Percentiles rank a stretch among this genome's conserved stretches.
phyloP scores from a whole-genome alignment of 2,888 invertebrate genomes.

The Sialis fuliginosa region DNA sequence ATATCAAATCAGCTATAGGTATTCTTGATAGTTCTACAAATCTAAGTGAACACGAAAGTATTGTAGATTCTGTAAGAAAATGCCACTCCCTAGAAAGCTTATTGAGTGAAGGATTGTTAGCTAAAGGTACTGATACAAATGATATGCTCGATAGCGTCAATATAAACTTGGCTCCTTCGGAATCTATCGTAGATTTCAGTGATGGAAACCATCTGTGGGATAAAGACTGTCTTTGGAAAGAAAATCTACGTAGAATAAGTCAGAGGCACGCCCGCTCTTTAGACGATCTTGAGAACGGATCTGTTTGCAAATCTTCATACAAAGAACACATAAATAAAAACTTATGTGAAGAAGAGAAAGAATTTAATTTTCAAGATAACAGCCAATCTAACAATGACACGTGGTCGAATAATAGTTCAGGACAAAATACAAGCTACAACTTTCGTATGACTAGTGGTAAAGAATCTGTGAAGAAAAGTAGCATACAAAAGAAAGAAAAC shows the following conservation, averaged over 20 bases:
- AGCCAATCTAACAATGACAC: constrained; percentile 10
- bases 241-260: constrained; percentile 59
- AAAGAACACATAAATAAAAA: constrained; percentile 3
- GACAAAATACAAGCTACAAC: constrained; percentile 28
- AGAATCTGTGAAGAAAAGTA: constrained; percentile 15
- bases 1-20: too few relatives aligned
- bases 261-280: constrained; percentile 66
- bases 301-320: constrained; percentile 8
- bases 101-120: constrained; percentile 27
- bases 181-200: constrained; percentile 19
- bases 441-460: constrained; percentile 12
- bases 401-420: constrained; percentile 22
- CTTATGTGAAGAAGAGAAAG: not conserved
- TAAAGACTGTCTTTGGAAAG: constrained; percentile 66
- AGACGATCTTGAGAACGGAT: constrained; percentile 55
- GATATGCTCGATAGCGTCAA: not conserved
- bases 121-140: not conserved
- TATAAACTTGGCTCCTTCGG: constrained; percentile 11
- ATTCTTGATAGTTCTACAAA: too few relatives aligned
- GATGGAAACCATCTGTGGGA: constrained; percentile 66
- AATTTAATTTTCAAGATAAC: not conserved
- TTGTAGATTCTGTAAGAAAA: constrained; percentile 17
- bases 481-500: constrained; percentile 18
- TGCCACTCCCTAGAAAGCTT: constrained; percentile 40
- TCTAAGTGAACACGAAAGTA: too few relatives aligned